Conservation (phyloP, 2,797 vertebrate genomes). For the Spheniscus humboldti region DNA sequence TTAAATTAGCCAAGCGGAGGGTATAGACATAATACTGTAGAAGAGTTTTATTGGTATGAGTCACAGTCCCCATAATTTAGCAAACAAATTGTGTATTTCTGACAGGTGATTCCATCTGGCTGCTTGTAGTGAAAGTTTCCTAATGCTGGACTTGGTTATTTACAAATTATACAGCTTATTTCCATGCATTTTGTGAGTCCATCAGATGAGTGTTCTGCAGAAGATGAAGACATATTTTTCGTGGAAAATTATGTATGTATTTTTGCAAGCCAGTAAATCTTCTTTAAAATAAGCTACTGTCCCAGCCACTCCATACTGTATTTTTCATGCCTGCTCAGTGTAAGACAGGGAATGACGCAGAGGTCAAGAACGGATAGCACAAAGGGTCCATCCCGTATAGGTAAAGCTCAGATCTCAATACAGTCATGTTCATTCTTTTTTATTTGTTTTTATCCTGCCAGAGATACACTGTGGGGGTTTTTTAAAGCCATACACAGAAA, state of each 20-base stretch:
- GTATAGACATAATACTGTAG: neutral
- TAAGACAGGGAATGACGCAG: neutral
- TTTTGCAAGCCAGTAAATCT: neutral
- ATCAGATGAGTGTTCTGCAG: neutral
- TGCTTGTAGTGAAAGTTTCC: neutral
- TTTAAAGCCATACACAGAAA: neutral
- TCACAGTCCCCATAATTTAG: neutral
- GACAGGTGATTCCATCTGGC: neutral
- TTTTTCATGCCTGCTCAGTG: neutral
- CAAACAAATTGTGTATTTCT: neutral
- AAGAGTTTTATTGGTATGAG: neutral
- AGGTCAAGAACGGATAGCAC: neutral
- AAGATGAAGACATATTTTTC: neutral
- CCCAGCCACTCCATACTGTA: neutral
- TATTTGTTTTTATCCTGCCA: neutral
- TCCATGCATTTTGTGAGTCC: neutral
- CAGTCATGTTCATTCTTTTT: neutral
- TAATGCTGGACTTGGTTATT: neutral
- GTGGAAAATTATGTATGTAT: neutral
- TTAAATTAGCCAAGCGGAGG: constrained; percentile 28
- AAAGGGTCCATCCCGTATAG: fast-evolving
- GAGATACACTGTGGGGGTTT: fast-evolving
- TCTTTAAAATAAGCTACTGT: neutral
- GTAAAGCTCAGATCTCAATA: neutral
- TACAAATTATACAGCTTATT: neutral